Evolutionary conservation across 2,797 vertebrate genomes (phyloP), one percentile per base, ranked within the genome.

Genomic region (Coluber constrictor): DNA sequence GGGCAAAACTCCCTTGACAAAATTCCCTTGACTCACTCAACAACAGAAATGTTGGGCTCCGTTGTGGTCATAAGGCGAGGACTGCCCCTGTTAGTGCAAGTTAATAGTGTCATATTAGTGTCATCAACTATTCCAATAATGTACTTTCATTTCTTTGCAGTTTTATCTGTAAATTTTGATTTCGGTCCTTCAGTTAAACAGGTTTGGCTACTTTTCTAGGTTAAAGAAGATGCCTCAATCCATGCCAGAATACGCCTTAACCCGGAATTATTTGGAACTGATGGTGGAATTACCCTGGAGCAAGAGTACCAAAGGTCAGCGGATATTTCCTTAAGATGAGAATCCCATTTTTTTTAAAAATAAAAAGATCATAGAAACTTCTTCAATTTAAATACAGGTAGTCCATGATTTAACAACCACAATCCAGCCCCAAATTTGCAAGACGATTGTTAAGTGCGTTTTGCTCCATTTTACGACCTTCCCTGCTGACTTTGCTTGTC

Each of bases 211-310:
- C 7, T 3, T 93, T 86, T 95, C 6, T 95, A 99, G 99, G 92
- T 96, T 99, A 93, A 99, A 99, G 97, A 99, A 99, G 97, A 99
- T 99, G 99, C 99, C 99, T 60, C 99, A 99, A 95, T 99, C 99
- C 55, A 99, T 99, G 99, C 99, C 99, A 0, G 99, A 99, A 96
- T 99, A 98, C 51, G 98, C 99, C 27, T 97, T 99, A 91, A 99
- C 99, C 20, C 98, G 98, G 89, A 99, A 99, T 97, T 99, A 99
- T 96, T 96, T 99, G 97, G 99, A 99, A 88, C 97, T 99, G 94
- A 99, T 99, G 99, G 98, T 99, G 57, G 99, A 99, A 95, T 96
- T 99, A 94, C 99, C 99, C 0, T 99, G 99, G 99, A 99, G 97
- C 96, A 99, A 98, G 96, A 99, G 97, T 96, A 99, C 98, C 0